phyloP scores from a whole-genome alignment of 2,888 invertebrate genomes.

The Xiphydria camelus region DNA sequence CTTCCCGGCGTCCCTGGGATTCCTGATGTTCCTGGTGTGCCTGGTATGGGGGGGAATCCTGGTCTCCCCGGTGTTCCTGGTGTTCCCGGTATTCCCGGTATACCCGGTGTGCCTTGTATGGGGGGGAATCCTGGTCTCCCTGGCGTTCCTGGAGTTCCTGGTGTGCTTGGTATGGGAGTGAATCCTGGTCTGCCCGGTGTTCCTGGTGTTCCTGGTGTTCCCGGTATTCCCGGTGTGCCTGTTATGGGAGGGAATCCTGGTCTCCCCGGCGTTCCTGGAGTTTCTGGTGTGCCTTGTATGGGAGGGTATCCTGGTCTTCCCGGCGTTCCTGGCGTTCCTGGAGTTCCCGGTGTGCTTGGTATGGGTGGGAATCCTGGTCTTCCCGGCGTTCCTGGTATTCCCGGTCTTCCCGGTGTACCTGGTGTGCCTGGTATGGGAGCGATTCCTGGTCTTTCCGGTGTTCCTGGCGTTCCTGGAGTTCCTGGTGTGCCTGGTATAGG shows the following conservation, averaged over 20 bases:
- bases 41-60: no score
- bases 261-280: constrained; percentile 19
- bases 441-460: constrained; percentile 33
- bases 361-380: no score
- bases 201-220: constrained; percentile 20
- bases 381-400: constrained; percentile 36
- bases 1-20: no score
- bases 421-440: no score
- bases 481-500: constrained; percentile 43
- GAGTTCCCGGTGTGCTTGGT: constrained; percentile 38
- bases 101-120: constrained; percentile 41
- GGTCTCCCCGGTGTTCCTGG: constrained; percentile 31
- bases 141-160: constrained; percentile 42
- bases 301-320: constrained; percentile 25
- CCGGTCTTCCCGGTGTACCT: no score
- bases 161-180: constrained; percentile 28
- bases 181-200: constrained; percentile 36
- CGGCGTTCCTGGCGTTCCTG: constrained; percentile 46
- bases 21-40: no score
- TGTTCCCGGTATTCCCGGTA: constrained; percentile 28
- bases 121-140: constrained; percentile 35
- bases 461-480: constrained; percentile 33
- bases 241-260: constrained; percentile 18
- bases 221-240: no score
- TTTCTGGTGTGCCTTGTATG: constrained; percentile 16